A percentile compares a stretch with the other conserved stretches of the same genome.
Conservation (phyloP, 2,888 invertebrate species). For the Leptarthrus brevirostris region DNA sequence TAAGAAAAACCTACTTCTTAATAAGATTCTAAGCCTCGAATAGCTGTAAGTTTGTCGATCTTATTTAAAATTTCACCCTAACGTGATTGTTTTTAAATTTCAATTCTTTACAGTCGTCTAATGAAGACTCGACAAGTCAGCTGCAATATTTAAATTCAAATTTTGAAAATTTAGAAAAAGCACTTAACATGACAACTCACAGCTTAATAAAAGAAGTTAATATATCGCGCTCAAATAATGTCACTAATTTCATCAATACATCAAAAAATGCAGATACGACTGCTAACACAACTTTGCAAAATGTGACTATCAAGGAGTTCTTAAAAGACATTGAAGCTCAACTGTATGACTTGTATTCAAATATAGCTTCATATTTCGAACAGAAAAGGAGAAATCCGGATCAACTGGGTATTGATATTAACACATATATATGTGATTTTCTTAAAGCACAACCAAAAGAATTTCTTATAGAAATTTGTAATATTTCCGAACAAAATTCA, state of each 20-base stretch:
- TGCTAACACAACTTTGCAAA: neutral
- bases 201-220: neutral
- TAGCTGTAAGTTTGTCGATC: no score
- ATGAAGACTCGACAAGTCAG: neutral
- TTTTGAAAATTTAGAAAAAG: constrained; percentile 17
- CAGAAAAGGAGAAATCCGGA: neutral
- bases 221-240: neutral
- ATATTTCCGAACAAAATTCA: no score
- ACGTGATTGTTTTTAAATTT: no score
- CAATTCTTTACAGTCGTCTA: neutral
- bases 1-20: no score
- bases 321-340: constrained; percentile 21
- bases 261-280: neutral
- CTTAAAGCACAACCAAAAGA: constrained; percentile 17
- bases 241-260: constrained; percentile 33
- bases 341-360: constrained; percentile 49
- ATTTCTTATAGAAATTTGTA: no score
- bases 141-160: constrained; percentile 1
- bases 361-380: constrained; percentile 28
- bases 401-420: neutral
- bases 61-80: no score
- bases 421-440: neutral
- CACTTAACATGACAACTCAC: neutral
- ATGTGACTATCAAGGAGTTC: constrained; percentile 2
- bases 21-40: no score